Percentiles rank a stretch among this genome's conserved stretches.
These are phyloP conservation scores for Anisognathus igniventris DNA, from an alignment of 2,797 vertebrate species.

Conservation along the genomic window DNA sequence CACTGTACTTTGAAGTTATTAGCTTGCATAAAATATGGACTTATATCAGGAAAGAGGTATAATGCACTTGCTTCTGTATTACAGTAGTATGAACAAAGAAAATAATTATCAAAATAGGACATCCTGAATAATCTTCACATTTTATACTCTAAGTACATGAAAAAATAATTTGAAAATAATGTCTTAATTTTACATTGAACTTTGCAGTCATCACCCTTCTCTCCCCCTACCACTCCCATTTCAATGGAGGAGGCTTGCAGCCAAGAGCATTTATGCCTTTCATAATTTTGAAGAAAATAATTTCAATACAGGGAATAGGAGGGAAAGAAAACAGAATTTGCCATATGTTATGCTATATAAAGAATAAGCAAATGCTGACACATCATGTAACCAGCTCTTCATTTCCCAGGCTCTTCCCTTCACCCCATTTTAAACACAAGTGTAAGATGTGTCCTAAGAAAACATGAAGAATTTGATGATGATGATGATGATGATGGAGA, in stretches of 20 bases:
- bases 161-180: background rate
- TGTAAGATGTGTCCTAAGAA: background rate
- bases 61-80: background rate
- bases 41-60: background rate
- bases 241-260: background rate
- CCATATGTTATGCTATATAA: background rate
- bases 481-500: background rate
- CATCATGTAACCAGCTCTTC: background rate
- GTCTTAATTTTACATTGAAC: background rate
- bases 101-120: slow-evolving; percentile 5
- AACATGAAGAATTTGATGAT: background rate
- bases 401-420: background rate
- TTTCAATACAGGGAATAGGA: background rate
- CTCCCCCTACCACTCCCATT: background rate
- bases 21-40: background rate
- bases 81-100: background rate
- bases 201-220: background rate
- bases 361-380: background rate
- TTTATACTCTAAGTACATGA: background rate
- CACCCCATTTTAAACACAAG: background rate
- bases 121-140: background rate
- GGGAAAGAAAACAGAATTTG: background rate
- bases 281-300: background rate
- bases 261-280: slow-evolving; percentile 13
- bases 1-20: slow-evolving; percentile 2